phyloP scores from a whole-genome alignment of 2,797 vertebrate species.

The Micromesistius poutassou region DNA sequence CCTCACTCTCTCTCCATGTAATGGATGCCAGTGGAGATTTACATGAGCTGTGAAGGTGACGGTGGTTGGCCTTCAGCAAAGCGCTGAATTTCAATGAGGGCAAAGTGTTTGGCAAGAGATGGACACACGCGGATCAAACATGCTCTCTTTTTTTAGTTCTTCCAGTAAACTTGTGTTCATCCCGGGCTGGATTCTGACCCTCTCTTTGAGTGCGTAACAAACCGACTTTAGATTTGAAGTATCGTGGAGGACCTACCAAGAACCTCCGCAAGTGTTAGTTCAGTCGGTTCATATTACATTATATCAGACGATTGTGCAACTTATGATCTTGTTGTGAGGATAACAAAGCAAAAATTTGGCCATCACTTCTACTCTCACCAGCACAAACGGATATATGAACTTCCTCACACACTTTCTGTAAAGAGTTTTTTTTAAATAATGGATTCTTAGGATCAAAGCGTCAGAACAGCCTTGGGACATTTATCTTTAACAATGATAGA shows the following conservation, averaged over 20 bases:
- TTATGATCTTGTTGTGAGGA: not conserved
- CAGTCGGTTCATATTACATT: not conserved
- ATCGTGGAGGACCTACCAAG: too few relatives aligned
- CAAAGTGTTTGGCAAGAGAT: slow-evolving; percentile 29
- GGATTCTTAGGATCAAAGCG: not conserved
- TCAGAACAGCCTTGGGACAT: not conserved
- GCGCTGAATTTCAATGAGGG: slow-evolving; percentile 53
- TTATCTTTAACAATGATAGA: not conserved
- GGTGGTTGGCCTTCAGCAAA: slow-evolving; percentile 48
- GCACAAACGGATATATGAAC: not conserved
- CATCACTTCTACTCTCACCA: not conserved
- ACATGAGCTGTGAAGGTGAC: slow-evolving; percentile 63
- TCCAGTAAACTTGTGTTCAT: not conserved
- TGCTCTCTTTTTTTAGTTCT: slow-evolving; percentile 22
- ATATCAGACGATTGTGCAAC: not conserved
- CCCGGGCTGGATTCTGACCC: not conserved
- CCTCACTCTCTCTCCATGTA: slow-evolving; percentile 50
- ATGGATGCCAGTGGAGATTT: slow-evolving; percentile 64
- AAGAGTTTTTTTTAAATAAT: not conserved
- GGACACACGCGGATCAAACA: slow-evolving; percentile 44
- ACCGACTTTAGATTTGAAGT: not conserved
- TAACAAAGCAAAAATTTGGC: not conserved
- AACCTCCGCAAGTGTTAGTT: not conserved
- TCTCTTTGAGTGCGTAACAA: not conserved
- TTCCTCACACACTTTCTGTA: not conserved